Percentiles rank a stretch among this genome's conserved stretches.
phyloP scores from a whole-genome alignment of 2,797 vertebrate species.

The Coregonus suidteri region DNA sequence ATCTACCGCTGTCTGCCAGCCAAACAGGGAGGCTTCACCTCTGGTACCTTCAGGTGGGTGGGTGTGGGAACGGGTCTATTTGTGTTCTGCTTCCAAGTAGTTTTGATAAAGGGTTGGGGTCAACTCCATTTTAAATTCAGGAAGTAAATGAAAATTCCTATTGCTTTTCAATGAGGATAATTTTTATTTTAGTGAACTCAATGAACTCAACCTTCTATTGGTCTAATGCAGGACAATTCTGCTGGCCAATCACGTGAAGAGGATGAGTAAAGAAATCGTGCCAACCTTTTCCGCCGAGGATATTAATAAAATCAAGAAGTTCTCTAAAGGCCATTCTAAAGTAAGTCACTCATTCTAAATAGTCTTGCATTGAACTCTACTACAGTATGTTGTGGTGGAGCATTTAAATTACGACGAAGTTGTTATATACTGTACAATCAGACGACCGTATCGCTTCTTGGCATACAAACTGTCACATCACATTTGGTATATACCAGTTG shows the following conservation, averaged over 20 bases:
- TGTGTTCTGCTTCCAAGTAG: background rate
- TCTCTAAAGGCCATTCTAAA: constrained; percentile 79
- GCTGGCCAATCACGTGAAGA: constrained; percentile 74
- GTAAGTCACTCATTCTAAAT: constrained; percentile 55
- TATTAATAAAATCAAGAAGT: constrained; percentile 83
- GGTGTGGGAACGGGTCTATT: background rate
- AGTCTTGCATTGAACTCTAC: background rate
- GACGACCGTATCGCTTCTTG: background rate
- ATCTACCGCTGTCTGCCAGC: constrained; percentile 69
- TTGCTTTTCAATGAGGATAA: background rate
- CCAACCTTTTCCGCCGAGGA: constrained; percentile 71
- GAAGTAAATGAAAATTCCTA: background rate
- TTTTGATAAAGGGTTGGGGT: background rate
- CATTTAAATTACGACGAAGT: constrained; percentile 43
- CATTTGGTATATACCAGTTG: background rate
- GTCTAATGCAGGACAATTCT: constrained; percentile 58
- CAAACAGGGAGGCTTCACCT: constrained; percentile 68
- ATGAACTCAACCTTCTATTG: background rate
- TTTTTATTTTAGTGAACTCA: background rate
- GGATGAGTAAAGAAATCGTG: constrained; percentile 79
- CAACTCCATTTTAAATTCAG: background rate
- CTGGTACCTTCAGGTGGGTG: constrained; percentile 63
- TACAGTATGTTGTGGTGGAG: background rate
- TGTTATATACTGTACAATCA: background rate
- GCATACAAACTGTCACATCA: background rate